A percentile compares a stretch with the other conserved stretches of the same genome.
phyloP scores from a whole-genome alignment of 2,113 vertebrate species.

The Eleginops maclovinus region DNA sequence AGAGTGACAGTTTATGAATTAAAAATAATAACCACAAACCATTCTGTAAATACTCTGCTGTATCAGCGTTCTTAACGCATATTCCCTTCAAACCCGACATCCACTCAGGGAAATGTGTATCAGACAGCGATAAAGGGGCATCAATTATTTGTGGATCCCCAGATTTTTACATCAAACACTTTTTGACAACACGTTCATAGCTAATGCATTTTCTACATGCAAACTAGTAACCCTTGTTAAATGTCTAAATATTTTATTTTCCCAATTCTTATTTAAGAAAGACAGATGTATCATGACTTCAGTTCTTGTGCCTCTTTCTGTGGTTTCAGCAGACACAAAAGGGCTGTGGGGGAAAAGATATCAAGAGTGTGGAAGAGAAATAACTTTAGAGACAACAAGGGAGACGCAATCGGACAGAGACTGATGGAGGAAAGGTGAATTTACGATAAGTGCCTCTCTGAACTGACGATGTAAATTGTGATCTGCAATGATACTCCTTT shows the following conservation, averaged over 20 bases:
- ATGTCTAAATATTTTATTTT: constrained; percentile 51
- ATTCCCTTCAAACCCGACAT: background rate
- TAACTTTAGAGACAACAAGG: constrained; percentile 32
- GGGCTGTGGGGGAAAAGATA: constrained; percentile 5
- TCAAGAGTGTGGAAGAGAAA: background rate
- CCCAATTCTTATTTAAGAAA: constrained; percentile 59
- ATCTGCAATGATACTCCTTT: constrained; percentile 55
- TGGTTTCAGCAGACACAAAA: constrained; percentile 40
- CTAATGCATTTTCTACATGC: constrained; percentile 69
- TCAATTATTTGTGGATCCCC: constrained; percentile 44
- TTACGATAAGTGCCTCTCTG: constrained; percentile 58
- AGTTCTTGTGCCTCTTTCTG: constrained; percentile 50
- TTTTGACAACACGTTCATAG: constrained; percentile 53
- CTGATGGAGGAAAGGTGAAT: constrained; percentile 50
- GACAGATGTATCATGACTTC: constrained; percentile 66
- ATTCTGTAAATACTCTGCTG: constrained; percentile 42
- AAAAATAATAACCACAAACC: constrained; percentile 57
- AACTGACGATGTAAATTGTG: constrained; percentile 57
- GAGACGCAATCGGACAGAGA: constrained; percentile 36
- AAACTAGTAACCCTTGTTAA: constrained; percentile 69
- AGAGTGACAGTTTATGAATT: constrained; percentile 47
- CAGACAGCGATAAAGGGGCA: constrained; percentile 8
- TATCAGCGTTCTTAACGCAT: constrained; percentile 2
- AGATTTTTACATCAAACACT: constrained; percentile 63
- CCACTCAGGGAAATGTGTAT: constrained; percentile 18